These are phyloP conservation scores for Steatocranus sp. DNA, from an alignment of 2,797 vertebrate genomes.

Conservation along the genomic window DNA sequence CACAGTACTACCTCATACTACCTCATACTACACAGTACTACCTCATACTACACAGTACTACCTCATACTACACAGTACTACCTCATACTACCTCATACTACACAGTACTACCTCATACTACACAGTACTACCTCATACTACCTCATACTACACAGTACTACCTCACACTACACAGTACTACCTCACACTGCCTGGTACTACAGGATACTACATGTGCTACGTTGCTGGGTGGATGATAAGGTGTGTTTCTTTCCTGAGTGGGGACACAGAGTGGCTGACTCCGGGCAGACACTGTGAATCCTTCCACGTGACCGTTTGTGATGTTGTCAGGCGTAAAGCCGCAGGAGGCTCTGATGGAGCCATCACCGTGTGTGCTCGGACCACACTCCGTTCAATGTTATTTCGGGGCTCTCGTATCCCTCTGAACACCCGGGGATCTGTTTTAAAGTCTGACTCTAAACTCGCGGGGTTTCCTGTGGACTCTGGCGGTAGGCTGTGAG, in stretches of 20 bases:
- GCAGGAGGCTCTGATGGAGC: rapidly evolving
- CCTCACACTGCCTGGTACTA: rapidly evolving
- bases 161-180: rapidly evolving
- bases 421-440: neutral
- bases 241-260: neutral
- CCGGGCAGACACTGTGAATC: rapidly evolving
- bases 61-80: rapidly evolving
- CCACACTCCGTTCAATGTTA: neutral
- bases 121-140: rapidly evolving
- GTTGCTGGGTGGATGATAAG: neutral
- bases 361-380: neutral
- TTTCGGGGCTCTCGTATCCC: neutral
- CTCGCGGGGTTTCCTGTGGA: neutral
- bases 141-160: neutral
- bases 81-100: rapidly evolving
- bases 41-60: too few species aligned
- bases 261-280: rapidly evolving
- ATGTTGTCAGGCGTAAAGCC: neutral
- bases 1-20: too few species aligned
- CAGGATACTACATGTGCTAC: neutral
- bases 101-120: rapidly evolving
- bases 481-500: neutral
- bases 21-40: too few species aligned
- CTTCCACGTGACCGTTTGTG: neutral
- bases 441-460: neutral